Conservation (phyloP, 2,797 vertebrate genomes). For the Ispidina picta region DNA sequence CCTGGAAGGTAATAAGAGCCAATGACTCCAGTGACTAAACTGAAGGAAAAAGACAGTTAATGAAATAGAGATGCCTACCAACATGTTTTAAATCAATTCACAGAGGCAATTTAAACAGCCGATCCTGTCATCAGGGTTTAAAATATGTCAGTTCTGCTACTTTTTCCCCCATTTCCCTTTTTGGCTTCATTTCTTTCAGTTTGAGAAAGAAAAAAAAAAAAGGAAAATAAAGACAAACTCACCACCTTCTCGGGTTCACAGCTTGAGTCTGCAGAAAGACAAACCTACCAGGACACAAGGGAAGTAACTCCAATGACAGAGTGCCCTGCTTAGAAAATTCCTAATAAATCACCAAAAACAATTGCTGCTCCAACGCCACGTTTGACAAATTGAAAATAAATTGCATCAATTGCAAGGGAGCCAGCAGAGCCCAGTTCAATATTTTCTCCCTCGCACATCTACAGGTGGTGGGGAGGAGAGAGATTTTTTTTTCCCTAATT, state of each 20-base stretch:
- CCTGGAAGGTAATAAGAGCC: slow-evolving; percentile 72
- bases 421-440: slow-evolving; percentile 78
- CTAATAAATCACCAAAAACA: slow-evolving; percentile 86
- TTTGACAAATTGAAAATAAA: slow-evolving; percentile 85
- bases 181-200: slow-evolving; percentile 33
- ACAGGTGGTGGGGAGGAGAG: slow-evolving; percentile 14
- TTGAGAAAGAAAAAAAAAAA: neutral
- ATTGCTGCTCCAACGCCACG: slow-evolving; percentile 56
- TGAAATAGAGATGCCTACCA: slow-evolving; percentile 75
- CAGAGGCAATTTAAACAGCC: slow-evolving; percentile 75
- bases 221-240: neutral
- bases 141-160: slow-evolving; percentile 71
- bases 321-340: slow-evolving; percentile 78
- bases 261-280: slow-evolving; percentile 32
- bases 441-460: slow-evolving; percentile 53
- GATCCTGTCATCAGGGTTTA: slow-evolving; percentile 70
- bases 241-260: neutral
- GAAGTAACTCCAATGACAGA: slow-evolving; percentile 79
- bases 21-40: slow-evolving; percentile 71
- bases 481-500: neutral
- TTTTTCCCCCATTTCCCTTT: slow-evolving; percentile 27
- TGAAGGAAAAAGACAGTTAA: slow-evolving; percentile 75
- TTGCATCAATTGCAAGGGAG: slow-evolving; percentile 74
- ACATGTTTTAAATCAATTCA: slow-evolving; percentile 79
- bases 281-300: slow-evolving; percentile 35